Percentiles rank a stretch among this genome's conserved stretches.
phyloP scores from a whole-genome alignment of 2,797 vertebrate genomes.

The Halcyon badia region DNA sequence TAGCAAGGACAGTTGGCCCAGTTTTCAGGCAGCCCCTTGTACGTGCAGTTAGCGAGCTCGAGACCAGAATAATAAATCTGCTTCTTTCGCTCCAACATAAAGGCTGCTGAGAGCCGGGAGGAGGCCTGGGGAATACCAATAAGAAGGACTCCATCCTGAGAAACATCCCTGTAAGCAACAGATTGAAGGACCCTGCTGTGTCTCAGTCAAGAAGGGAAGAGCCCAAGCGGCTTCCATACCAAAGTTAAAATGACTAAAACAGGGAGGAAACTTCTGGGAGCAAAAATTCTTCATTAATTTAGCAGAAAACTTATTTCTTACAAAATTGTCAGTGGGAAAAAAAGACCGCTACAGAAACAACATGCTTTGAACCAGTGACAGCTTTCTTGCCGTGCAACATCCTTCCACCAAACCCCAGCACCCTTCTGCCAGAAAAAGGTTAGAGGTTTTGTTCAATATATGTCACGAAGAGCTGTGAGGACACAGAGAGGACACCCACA shows the following conservation, averaged over 20 bases:
- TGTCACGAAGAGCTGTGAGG: not conserved
- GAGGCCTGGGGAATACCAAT: not conserved
- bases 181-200: not conserved
- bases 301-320: not conserved
- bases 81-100: not conserved
- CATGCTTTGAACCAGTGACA: not conserved
- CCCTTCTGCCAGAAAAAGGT: not conserved
- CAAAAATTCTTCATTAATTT: not conserved
- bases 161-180: not conserved
- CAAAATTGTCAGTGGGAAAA: not conserved
- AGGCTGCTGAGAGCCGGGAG: constrained; percentile 15
- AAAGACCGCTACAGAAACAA: not conserved
- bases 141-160: not conserved
- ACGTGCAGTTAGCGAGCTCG: fast-evolving
- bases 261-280: not conserved
- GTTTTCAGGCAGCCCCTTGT: not conserved
- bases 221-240: not conserved
- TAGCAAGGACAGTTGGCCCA: not conserved
- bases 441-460: not conserved
- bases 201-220: not conserved
- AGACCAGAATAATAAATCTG: constrained; percentile 38
- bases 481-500: not conserved
- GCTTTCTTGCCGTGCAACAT: fast-evolving
- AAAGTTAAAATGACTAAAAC: not conserved
- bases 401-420: not conserved